Evolutionary conservation across 2,888 invertebrate species (phyloP).

Genomic region (Cistogaster globosa): DNA sequence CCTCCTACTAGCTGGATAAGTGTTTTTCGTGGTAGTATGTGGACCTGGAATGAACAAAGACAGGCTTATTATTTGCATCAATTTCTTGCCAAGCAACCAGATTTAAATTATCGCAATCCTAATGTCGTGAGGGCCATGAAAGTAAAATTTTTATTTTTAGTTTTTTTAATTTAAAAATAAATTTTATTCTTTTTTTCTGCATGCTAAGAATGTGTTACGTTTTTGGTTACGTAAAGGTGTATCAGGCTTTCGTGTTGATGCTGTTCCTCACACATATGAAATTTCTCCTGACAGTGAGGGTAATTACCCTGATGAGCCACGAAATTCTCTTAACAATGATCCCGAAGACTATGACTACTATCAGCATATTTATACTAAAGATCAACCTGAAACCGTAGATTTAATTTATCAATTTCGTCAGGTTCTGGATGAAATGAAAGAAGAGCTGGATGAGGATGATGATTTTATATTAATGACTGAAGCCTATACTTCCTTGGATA

Average conservation of each 20-base stretch:
- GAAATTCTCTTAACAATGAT: slow-evolving; percentile 82
- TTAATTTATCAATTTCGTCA: slow-evolving; percentile 85
- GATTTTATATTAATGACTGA: slow-evolving; percentile 85
- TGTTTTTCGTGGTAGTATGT: slow-evolving; percentile 85
- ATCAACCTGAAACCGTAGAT: slow-evolving; percentile 85
- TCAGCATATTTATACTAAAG: slow-evolving; percentile 85
- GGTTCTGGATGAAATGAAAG: slow-evolving; percentile 84
- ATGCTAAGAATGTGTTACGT: slow-evolving; percentile 85
- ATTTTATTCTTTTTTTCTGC: neutral
- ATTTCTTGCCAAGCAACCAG: slow-evolving; percentile 86
- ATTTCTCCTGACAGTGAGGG: slow-evolving; percentile 76
- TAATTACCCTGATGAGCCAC: slow-evolving; percentile 84
- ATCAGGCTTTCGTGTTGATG: slow-evolving; percentile 90
- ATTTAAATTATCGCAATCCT: slow-evolving; percentile 86
- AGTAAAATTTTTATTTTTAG: slow-evolving; percentile 73
- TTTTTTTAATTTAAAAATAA: neutral
- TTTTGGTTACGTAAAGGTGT: slow-evolving; percentile 92
- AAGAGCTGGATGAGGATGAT: slow-evolving; percentile 77
- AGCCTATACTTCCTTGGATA: slow-evolving; percentile 85
- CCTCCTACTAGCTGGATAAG: slow-evolving; percentile 84
- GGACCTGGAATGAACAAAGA: slow-evolving; percentile 85
- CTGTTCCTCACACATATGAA: slow-evolving; percentile 84
- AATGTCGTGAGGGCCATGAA: slow-evolving; percentile 84
- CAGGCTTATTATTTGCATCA: slow-evolving; percentile 87
- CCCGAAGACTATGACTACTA: slow-evolving; percentile 84